A percentile compares a stretch with the other conserved stretches of the same genome.
Evolutionary conservation across 2,888 invertebrate species (phyloP).

Genomic region (Chironomus tentans): DNA sequence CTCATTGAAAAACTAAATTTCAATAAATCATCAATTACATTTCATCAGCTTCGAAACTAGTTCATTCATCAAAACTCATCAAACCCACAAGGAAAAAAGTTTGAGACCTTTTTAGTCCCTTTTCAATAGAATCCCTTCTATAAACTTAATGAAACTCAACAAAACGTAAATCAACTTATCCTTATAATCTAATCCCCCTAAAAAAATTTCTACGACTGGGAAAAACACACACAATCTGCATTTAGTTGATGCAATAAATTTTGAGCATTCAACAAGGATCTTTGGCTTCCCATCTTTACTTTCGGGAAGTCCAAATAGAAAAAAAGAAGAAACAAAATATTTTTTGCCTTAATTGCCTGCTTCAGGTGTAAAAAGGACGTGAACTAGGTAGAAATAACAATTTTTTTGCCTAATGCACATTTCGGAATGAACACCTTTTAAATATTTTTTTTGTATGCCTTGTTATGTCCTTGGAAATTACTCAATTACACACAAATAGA

Average conservation of each 20-base stretch:
- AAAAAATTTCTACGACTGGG: background rate
- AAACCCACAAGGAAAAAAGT: too few relatives aligned
- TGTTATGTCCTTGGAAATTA: background rate
- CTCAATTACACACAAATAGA: background rate
- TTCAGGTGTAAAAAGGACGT: slow-evolving; percentile 7
- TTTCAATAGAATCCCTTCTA: too few relatives aligned
- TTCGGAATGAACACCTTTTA: background rate
- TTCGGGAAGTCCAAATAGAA: background rate
- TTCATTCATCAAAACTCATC: too few relatives aligned
- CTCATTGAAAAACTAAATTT: too few relatives aligned
- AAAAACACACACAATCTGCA: background rate
- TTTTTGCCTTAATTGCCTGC: background rate
- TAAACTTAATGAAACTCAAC: too few relatives aligned
- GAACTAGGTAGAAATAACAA: background rate
- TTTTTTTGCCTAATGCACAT: background rate
- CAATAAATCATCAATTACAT: too few relatives aligned
- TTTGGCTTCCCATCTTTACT: background rate
- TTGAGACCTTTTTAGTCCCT: too few relatives aligned
- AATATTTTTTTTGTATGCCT: background rate
- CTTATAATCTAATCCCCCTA: too few relatives aligned
- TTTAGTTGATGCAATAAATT: background rate
- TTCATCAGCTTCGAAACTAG: too few relatives aligned
- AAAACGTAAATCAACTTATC: too few relatives aligned
- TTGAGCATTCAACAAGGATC: background rate
- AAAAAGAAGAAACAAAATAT: background rate